Conservation (phyloP, 1,140 invertebrate genomes). For the Sycophila sp. region DNA sequence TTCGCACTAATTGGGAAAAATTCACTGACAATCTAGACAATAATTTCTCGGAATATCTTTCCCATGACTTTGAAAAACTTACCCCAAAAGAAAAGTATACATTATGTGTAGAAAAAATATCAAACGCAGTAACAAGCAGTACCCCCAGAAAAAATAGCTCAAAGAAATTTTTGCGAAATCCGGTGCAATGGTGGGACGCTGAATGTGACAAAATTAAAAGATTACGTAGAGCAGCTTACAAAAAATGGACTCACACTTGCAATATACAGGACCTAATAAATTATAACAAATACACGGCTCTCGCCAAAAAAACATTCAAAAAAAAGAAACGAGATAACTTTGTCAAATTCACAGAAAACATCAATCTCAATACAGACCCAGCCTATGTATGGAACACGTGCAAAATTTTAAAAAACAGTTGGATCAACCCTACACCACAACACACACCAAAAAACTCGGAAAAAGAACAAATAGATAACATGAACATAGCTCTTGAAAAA, state of each 20-base stretch:
- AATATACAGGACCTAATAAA: slow-evolving; percentile 18
- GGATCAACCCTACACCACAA: not conserved
- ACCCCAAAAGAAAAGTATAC: not conserved
- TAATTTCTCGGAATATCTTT: not conserved
- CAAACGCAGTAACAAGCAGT: not conserved
- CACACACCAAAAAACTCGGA: not conserved
- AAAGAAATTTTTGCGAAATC: not conserved
- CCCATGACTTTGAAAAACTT: not conserved
- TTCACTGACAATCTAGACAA: not conserved
- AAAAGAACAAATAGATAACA: not conserved
- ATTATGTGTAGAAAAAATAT: not conserved
- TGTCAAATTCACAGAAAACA: not conserved
- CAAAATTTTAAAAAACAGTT: slow-evolving; percentile 14
- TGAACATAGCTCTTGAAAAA: too few species aligned
- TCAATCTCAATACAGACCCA: not conserved
- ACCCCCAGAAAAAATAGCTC: not conserved
- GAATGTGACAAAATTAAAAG: slow-evolving; percentile 32
- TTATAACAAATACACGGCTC: slow-evolving; percentile 27
- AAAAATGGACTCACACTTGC: slow-evolving; percentile 33
- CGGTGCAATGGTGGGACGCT: slow-evolving; percentile 32
- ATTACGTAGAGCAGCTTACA: slow-evolving; percentile 9
- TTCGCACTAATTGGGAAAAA: not conserved
- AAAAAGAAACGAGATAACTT: slow-evolving; percentile 25
- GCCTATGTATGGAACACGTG: not conserved
- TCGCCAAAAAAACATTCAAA: slow-evolving; percentile 24